Evolutionary conservation across 1,140 invertebrate species (phyloP).

Genomic region (Bombus confusus): DNA sequence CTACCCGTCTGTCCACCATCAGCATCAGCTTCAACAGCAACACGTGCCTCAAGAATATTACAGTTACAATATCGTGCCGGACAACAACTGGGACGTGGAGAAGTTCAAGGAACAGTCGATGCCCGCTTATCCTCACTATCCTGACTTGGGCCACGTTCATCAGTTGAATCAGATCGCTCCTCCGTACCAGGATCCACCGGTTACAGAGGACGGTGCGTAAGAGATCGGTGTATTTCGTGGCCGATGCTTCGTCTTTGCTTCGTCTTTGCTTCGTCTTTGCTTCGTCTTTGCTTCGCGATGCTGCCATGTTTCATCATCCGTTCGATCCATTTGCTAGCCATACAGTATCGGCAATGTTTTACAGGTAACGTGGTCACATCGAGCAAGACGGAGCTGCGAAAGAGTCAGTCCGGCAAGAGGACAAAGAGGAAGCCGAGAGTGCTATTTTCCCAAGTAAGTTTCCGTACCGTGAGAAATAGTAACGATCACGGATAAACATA

Average conservation of each 20-base stretch:
- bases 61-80: constrained; percentile 70
- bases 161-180: constrained; percentile 74
- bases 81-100: constrained; percentile 78
- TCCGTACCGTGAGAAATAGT: neutral
- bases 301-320: accelerated
- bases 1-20: constrained; percentile 71
- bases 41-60: constrained; percentile 76
- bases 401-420: constrained; percentile 86
- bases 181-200: constrained; percentile 74
- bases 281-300: no score
- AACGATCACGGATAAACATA: neutral
- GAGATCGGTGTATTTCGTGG: neutral
- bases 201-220: constrained; percentile 76
- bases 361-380: constrained; percentile 84
- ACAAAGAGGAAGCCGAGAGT: constrained; percentile 95
- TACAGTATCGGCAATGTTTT: constrained; percentile 8
- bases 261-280: no score
- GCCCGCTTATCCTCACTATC: constrained; percentile 72
- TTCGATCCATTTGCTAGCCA: neutral
- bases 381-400: constrained; percentile 86
- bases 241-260: neutral
- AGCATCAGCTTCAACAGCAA: constrained; percentile 57
- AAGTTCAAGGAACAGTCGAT: constrained; percentile 78
- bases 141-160: constrained; percentile 76
- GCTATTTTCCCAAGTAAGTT: constrained; percentile 92